Conservation (phyloP, 2,113 vertebrate species). For the Lichenostomus cassidix region DNA sequence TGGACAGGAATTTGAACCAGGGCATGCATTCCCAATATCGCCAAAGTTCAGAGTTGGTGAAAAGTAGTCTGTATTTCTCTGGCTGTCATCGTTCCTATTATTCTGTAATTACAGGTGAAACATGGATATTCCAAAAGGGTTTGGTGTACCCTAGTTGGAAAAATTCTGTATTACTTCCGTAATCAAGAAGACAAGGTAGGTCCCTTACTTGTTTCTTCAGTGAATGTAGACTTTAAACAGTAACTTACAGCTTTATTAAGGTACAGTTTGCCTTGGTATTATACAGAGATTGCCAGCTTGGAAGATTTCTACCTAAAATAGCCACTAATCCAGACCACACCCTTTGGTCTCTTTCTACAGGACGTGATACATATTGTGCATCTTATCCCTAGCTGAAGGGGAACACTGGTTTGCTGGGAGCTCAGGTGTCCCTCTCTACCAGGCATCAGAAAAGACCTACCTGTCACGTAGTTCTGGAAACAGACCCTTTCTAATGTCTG, state of each 20-base stretch:
- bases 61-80: background rate
- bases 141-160: conserved; percentile 91
- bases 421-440: background rate
- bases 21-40: background rate
- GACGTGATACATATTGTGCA: background rate
- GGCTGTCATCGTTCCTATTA: background rate
- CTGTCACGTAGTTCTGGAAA: background rate
- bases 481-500: background rate
- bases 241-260: background rate
- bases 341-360: background rate
- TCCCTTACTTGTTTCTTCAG: background rate
- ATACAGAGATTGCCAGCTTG: background rate
- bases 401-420: background rate
- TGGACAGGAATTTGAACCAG: background rate
- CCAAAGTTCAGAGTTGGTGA: background rate
- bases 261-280: background rate
- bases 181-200: conserved; percentile 96
- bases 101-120: conserved; percentile 85
- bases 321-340: background rate
- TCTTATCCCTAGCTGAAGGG: background rate
- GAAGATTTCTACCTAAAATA: background rate
- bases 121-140: conserved; percentile 95
- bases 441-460: background rate
- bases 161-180: conserved; percentile 92
- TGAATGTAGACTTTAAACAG: background rate